A percentile compares a stretch with the other conserved stretches of the same genome.
These are phyloP conservation scores for Chiloscyllium plagiosum DNA, from an alignment of 2,113 vertebrate genomes.

Conservation along the genomic window DNA sequence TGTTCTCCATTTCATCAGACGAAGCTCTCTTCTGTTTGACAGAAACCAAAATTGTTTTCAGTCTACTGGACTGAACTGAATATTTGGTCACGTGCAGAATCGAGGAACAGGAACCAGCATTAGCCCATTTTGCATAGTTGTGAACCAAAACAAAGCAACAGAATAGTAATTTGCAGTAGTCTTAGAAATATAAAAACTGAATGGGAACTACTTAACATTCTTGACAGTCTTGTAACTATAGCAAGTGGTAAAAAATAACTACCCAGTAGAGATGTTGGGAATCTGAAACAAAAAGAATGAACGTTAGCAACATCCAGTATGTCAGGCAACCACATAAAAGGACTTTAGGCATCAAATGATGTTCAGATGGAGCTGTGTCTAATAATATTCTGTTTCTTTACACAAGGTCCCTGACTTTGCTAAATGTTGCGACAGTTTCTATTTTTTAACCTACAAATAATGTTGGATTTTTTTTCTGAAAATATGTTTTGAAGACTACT, in stretches of 20 bases:
- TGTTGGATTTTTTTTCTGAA: background rate
- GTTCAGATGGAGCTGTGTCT: background rate
- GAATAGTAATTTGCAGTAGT: background rate
- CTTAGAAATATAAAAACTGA: background rate
- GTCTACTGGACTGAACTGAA: background rate
- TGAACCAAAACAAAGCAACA: background rate
- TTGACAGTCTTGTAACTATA: background rate
- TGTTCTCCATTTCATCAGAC: background rate
- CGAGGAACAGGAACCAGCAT: background rate
- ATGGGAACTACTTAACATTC: background rate
- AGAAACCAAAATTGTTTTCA: background rate
- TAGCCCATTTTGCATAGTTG: background rate
- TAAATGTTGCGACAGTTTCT: background rate
- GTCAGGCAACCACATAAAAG: background rate
- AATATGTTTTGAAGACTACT: background rate
- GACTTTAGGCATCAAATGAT: background rate
- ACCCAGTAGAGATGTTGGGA: background rate
- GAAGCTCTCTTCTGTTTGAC: background rate
- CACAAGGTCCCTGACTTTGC: background rate
- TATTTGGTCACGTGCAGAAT: background rate
- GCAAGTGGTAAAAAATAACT: background rate
- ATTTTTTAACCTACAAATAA: background rate
- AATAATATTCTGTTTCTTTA: background rate
- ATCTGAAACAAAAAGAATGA: background rate
- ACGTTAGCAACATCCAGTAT: background rate